Conservation (phyloP, 1,140 invertebrate species). For the Nasonia longicornis region DNA sequence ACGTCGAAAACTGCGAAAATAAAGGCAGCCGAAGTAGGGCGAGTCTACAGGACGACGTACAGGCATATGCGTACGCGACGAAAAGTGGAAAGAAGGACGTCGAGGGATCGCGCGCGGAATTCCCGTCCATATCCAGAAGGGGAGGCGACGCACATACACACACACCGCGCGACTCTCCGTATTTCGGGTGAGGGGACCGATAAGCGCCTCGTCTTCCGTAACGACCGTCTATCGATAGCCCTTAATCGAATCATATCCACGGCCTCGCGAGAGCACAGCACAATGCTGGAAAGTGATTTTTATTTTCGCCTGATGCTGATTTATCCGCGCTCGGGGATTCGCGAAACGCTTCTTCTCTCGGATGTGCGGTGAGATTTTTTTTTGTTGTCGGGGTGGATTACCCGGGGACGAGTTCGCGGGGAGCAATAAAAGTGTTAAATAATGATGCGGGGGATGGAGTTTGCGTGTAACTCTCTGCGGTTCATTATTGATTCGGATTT, state of each 20-base stretch:
- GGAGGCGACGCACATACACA: conserved; percentile 20
- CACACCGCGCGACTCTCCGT: conserved; percentile 51
- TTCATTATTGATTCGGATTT: conserved; percentile 1
- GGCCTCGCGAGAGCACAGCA: conserved; percentile 47
- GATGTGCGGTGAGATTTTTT: conserved; percentile 8
- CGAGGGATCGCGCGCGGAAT: conserved; percentile 49
- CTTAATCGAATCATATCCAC: conserved; percentile 66
- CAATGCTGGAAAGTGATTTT: conserved; percentile 69
- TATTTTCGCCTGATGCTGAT: conserved; percentile 68
- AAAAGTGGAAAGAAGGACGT: conserved; percentile 24
- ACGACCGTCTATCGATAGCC: conserved; percentile 63
- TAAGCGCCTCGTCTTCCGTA: conserved; percentile 62
- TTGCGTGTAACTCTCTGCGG: not conserved
- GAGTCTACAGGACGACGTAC: too few species aligned
- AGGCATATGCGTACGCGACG: not conserved
- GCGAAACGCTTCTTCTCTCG: not conserved
- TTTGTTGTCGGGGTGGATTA: not conserved
- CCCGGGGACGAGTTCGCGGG: not conserved
- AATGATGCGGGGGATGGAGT: not conserved
- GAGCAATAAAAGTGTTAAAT: conserved; percentile 32
- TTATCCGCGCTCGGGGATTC: conserved; percentile 56
- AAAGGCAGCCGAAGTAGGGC: conserved; percentile 41
- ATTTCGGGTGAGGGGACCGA: conserved; percentile 58
- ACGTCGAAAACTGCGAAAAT: conserved; percentile 3
- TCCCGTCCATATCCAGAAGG: conserved; percentile 18